These are phyloP conservation scores for Eudasyphora cyanicolor DNA, from an alignment of 2,888 invertebrate species.

Conservation along the genomic window DNA sequence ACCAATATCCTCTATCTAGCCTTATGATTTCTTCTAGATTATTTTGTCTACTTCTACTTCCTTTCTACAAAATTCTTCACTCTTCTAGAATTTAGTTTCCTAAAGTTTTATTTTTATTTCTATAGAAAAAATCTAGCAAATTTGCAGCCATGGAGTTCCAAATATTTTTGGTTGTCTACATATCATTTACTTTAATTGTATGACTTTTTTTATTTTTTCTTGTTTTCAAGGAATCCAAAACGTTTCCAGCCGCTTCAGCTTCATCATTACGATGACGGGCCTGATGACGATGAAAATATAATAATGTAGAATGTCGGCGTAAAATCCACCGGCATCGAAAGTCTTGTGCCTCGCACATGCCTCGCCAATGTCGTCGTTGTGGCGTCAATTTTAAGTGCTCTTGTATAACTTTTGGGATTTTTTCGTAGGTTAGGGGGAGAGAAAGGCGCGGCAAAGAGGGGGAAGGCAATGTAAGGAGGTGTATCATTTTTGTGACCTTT, in stretches of 20 bases:
- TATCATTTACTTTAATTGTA: slow-evolving; percentile 17
- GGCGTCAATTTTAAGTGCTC: slow-evolving; percentile 61
- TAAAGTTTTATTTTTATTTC: slow-evolving; percentile 19
- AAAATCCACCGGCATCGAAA: slow-evolving; percentile 14
- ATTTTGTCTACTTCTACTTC: too few species aligned
- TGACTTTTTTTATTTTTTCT: neutral
- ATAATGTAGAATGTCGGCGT: too few species aligned
- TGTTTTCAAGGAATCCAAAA: neutral
- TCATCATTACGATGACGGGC: neutral
- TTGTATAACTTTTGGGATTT: slow-evolving; percentile 47
- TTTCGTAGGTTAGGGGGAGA: neutral
- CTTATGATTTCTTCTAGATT: too few species aligned
- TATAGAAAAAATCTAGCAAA: neutral
- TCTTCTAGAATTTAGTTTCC: neutral
- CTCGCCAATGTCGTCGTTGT: slow-evolving; percentile 40
- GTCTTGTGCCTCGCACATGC: neutral
- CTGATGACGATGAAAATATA: neutral
- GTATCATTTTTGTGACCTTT: slow-evolving; percentile 27
- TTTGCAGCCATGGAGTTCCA: neutral
- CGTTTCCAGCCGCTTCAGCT: neutral
- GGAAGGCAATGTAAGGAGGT: neutral
- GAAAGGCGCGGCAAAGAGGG: neutral
- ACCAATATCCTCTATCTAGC: too few species aligned
- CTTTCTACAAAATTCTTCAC: too few species aligned
- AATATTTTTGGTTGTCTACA: neutral